Conservation (phyloP, 2,113 vertebrate genomes). For the Paracanthobrama guichenoti region DNA sequence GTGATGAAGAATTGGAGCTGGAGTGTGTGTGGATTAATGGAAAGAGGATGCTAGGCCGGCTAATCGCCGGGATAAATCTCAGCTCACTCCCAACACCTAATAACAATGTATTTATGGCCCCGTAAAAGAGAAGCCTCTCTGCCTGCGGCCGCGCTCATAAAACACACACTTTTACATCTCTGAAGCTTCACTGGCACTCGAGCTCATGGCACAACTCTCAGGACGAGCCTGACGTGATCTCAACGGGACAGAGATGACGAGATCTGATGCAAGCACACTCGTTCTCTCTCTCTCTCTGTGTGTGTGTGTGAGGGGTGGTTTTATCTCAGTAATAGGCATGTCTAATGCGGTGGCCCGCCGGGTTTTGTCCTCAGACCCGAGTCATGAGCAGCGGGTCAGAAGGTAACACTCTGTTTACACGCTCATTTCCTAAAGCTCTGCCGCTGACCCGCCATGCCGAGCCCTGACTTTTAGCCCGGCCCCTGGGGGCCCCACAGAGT, state of each 20-base stretch:
- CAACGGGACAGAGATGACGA: neutral
- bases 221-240: neutral
- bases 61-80: conserved; percentile 78
- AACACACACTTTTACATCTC: conserved; percentile 42
- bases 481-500: conserved; percentile 81
- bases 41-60: conserved; percentile 71
- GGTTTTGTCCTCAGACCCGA: conserved; percentile 83
- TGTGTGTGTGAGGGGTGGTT: conserved; percentile 62
- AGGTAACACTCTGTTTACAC: conserved; percentile 95
- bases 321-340: conserved; percentile 91
- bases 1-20: conserved; percentile 55
- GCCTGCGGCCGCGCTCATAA: conserved; percentile 60
- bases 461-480: conserved; percentile 83
- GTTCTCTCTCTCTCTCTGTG: neutral
- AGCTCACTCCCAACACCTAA: conserved; percentile 62
- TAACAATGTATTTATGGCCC: conserved; percentile 80
- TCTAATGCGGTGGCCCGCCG: conserved; percentile 82
- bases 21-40: conserved; percentile 72
- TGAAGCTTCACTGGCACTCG: neutral
- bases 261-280: neutral
- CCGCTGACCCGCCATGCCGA: conserved; percentile 80
- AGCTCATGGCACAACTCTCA: neutral
- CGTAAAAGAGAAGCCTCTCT: conserved; percentile 64
- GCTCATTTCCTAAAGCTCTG: conserved; percentile 91
- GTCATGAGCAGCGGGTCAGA: conserved; percentile 93